Conservation (phyloP, 2,888 invertebrate genomes). For the Athripsodes cinereus region DNA sequence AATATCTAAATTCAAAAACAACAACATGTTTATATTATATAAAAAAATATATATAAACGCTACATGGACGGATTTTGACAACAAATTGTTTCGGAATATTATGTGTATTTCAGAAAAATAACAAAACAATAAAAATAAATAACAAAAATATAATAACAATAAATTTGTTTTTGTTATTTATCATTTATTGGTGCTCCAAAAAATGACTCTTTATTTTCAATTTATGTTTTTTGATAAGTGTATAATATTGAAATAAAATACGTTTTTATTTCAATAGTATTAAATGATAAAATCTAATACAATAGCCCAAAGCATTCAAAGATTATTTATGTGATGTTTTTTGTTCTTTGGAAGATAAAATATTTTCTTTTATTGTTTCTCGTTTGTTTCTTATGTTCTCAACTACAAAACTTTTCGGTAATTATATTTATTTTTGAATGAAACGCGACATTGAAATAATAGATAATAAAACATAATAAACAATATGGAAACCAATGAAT, state of each 20-base stretch:
- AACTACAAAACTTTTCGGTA: constrained; percentile 25
- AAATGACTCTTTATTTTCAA: constrained; percentile 18
- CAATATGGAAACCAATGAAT: constrained; percentile 24
- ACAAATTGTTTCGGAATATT: too few species aligned
- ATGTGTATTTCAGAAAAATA: too few species aligned
- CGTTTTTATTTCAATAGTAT: constrained; percentile 16
- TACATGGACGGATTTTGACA: too few species aligned
- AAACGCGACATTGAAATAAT: constrained; percentile 19
- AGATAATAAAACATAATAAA: neutral
- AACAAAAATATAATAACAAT: too few species aligned
- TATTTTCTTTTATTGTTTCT: constrained; percentile 9
- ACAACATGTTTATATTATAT: constrained; percentile 8
- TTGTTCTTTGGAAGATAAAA: constrained; percentile 22
- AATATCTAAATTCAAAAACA: constrained; percentile 15
- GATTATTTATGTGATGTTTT: constrained; percentile 18
- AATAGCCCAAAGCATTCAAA: constrained; percentile 47
- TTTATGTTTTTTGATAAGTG: constrained; percentile 15
- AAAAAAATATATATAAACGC: neutral
- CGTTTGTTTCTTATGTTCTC: neutral
- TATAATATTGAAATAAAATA: constrained; percentile 16
- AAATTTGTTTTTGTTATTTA: constrained; percentile 12
- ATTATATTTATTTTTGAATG: constrained; percentile 19
- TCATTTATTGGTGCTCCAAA: neutral
- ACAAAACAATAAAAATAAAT: too few species aligned
- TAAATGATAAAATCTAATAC: constrained; percentile 40